Base-by-base conservation (phyloP, 2,113 vertebrate genomes). In the Acrocephalus kingi region DNA sequence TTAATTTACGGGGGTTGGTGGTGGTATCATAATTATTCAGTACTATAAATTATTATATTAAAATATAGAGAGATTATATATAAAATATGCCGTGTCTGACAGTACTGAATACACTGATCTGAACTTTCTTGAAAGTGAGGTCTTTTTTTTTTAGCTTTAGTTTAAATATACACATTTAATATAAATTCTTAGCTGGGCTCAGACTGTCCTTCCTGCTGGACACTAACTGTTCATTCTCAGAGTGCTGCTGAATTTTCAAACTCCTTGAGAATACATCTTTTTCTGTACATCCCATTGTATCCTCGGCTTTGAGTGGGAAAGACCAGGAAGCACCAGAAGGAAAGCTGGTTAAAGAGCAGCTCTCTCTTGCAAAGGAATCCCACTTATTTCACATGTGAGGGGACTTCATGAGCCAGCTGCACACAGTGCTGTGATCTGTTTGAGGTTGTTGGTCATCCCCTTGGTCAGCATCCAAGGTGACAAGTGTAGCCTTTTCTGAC, bases 1-100 rank as follows among this genome's bases (percentile, higher is more conserved):
- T 89, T 77, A 87, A 54, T 69, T 41, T 49, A 6, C 0, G 1
- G 10, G 2, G 2, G 1, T 9, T 13, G 8, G 0, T 13, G 9
- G 3, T 12, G 13, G 12, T 61, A 13, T 63, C 8, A 8, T 56
- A 54, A 76, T 30, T 13, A 35, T 39, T 61, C 41, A 64, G 45
- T 39, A 64, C n/a, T 28, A 13, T 31, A 43, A 93, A 11, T 55
- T 35, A 37, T 16, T 33, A 11, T 43, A 61, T 54, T 64, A 48
- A 79, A 75, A 72, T 58, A 67, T 6, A 62, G 15, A 14, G 17
- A 33, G 10, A 51, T 80, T 69, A 24, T n/a, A 10, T n/a, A 8
- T 30, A 49, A 84, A 84, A 74, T 30, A 18, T 7, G 31, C 10
- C 25, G 17, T 28, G 17, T 27, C 45, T 87, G 49, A 61, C 93